A percentile compares a stretch with the other conserved stretches of the same genome.
Conservation (phyloP, 2,797 vertebrate genomes). For the Pseudochaenichthys georgianus region DNA sequence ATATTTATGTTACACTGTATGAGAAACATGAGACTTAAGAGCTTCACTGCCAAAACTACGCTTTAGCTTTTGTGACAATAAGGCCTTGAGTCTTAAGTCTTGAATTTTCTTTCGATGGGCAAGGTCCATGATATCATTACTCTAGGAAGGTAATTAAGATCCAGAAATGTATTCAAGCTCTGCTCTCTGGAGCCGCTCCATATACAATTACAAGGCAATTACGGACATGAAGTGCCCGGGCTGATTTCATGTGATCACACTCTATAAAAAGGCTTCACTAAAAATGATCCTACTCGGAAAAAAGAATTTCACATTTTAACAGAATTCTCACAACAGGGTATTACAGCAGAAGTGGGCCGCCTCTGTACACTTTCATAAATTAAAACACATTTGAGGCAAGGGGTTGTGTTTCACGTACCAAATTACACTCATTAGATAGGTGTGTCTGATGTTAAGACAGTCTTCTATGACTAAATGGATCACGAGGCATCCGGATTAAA, state of each 20-base stretch:
- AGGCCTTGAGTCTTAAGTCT: not conserved
- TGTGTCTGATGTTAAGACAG: not conserved
- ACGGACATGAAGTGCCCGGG: not conserved
- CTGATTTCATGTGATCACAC: constrained; percentile 11
- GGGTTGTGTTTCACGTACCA: not conserved
- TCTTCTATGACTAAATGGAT: not conserved
- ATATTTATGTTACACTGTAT: too few relatives aligned
- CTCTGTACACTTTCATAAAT: not conserved
- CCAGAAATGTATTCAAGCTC: not conserved
- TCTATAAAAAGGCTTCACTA: not conserved
- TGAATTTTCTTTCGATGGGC: not conserved
- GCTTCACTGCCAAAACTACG: too few relatives aligned
- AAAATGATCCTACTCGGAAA: too few relatives aligned
- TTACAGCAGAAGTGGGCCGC: not conserved
- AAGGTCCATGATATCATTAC: not conserved
- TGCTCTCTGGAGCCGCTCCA: constrained; percentile 29
- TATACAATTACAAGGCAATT: constrained; percentile 9
- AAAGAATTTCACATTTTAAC: not conserved
- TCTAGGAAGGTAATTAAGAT: constrained; percentile 22
- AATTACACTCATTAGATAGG: not conserved
- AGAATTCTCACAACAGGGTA: not conserved
- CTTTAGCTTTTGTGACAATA: not conserved
- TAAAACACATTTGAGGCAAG: not conserved
- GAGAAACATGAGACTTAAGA: too few relatives aligned
- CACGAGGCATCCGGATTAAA: not conserved